A percentile compares a stretch with the other conserved stretches of the same genome.
phyloP scores from a whole-genome alignment of 2,888 invertebrate species.

The Cerastis rubricosa region DNA sequence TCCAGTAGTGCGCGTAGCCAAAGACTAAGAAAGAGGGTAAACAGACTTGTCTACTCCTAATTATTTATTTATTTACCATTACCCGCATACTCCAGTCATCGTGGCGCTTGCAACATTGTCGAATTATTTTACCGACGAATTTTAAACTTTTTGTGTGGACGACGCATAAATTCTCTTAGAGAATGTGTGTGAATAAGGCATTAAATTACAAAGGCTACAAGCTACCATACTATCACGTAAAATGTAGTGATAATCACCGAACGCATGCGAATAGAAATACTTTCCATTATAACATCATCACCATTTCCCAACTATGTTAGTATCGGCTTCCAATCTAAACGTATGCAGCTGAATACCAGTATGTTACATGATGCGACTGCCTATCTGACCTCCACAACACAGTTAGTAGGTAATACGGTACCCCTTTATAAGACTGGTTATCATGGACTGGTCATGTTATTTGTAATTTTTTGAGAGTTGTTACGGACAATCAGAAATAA shows the following conservation, averaged over 20 bases:
- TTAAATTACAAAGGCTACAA: slow-evolving; percentile 3
- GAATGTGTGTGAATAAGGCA: slow-evolving; percentile 18
- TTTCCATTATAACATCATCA: background rate
- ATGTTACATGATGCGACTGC: background rate
- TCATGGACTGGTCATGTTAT: too few species aligned
- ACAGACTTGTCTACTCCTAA: too few species aligned
- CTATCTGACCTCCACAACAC: background rate
- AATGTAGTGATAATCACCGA: slow-evolving; percentile 6
- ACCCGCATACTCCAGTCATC: too few species aligned
- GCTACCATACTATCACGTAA: slow-evolving; percentile 12
- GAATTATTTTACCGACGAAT: background rate
- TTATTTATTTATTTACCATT: too few species aligned
- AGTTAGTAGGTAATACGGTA: background rate
- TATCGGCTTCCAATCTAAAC: background rate
- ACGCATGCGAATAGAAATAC: background rate
- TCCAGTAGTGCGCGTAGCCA: too few species aligned
- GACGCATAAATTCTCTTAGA: slow-evolving; percentile 1
- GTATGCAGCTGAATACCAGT: background rate
- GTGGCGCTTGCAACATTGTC: too few species aligned
- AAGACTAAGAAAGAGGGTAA: too few species aligned
- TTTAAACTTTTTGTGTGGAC: slow-evolving; percentile 6
- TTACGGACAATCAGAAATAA: background rate
- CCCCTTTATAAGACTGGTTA: background rate
- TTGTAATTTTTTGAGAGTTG: background rate
- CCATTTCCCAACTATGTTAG: background rate